A percentile compares a stretch with the other conserved stretches of the same genome.
Evolutionary conservation across 2,113 vertebrate species (phyloP).

Genomic region (Galeopterus variegatus): DNA sequence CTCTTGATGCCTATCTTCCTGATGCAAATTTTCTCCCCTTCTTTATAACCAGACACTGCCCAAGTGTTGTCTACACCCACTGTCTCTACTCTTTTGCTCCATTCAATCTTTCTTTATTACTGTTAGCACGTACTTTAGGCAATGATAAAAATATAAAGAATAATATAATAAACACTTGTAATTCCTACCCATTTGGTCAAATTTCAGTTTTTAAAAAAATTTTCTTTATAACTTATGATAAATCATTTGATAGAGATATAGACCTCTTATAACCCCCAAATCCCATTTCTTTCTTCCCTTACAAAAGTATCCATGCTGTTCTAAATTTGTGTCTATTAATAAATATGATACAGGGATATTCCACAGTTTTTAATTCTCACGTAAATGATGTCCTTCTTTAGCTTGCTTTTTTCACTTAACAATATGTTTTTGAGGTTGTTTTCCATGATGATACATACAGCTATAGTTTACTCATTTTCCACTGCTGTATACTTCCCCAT

Average conservation of each 20-base stretch:
- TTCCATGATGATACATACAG: background rate
- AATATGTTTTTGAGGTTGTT: background rate
- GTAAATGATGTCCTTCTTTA: background rate
- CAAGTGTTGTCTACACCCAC: accelerated
- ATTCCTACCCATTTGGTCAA: background rate
- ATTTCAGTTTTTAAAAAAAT: constrained; percentile 28
- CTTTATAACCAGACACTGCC: background rate
- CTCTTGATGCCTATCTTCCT: background rate
- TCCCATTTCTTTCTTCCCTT: background rate
- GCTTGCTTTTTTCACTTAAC: background rate
- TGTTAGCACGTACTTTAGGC: background rate
- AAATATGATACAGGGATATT: background rate
- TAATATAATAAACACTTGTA: background rate
- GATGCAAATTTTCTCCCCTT: background rate
- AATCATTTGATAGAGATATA: background rate
- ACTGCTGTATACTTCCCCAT: background rate
- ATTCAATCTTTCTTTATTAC: background rate
- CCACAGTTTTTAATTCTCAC: background rate
- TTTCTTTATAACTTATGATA: background rate
- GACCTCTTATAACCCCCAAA: background rate
- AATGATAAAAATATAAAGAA: background rate
- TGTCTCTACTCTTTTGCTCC: background rate
- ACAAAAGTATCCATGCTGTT: background rate
- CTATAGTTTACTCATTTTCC: background rate
- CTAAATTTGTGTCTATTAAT: background rate